Evolutionary conservation across 1,140 invertebrate species (phyloP).

Genomic region (Halotydeus destructor): DNA sequence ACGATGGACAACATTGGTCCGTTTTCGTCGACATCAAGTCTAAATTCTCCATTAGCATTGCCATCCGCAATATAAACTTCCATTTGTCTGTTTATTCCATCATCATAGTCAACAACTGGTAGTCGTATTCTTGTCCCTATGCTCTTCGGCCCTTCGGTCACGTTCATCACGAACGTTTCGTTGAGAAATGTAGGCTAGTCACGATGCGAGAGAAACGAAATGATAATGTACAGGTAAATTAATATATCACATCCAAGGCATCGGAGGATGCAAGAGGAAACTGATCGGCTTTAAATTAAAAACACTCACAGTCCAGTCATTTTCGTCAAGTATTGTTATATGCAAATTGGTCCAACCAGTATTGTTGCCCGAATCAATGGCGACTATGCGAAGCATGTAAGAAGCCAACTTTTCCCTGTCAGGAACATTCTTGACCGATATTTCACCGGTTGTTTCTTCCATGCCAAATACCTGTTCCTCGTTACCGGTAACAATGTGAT

Average conservation of each 20-base stretch:
- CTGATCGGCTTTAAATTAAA: no score
- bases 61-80: slow-evolving; percentile 26
- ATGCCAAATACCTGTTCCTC: slow-evolving; percentile 17
- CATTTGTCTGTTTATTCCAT: slow-evolving; percentile 24
- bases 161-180: slow-evolving; percentile 23
- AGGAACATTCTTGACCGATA: slow-evolving; percentile 17
- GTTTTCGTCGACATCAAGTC: slow-evolving; percentile 19
- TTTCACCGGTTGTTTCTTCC: slow-evolving; percentile 18
- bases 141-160: slow-evolving; percentile 24
- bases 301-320: slow-evolving; percentile 13
- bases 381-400: slow-evolving; percentile 17
- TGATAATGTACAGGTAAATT: background rate
- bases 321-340: slow-evolving; percentile 24
- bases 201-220: background rate
- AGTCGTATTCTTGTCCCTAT: slow-evolving; percentile 19
- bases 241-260: no score
- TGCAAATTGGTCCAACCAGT: slow-evolving; percentile 23
- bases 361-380: slow-evolving; percentile 20
- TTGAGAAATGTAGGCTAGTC: slow-evolving; percentile 24
- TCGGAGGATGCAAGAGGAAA: no score
- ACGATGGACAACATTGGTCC: slow-evolving; percentile 19
- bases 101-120: slow-evolving; percentile 20
- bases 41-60: slow-evolving; percentile 22
- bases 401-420: slow-evolving; percentile 18
- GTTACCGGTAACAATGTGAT: slow-evolving; percentile 19